These are phyloP conservation scores for Sycophaga agraensis DNA, from an alignment of 1,140 invertebrate species.

Conservation along the genomic window DNA sequence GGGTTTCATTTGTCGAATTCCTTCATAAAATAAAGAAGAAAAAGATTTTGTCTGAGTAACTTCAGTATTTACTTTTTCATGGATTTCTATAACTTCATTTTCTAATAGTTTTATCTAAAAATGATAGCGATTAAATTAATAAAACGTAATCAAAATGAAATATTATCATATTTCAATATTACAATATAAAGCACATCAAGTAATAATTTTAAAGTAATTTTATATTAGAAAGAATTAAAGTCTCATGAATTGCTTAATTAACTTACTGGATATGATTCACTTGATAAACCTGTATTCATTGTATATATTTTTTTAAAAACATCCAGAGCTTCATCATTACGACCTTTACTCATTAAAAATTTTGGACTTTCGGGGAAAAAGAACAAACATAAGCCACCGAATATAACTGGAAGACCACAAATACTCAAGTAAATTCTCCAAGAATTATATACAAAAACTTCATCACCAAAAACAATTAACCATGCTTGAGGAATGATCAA, in stretches of 20 bases:
- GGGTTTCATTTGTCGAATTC: slow-evolving; percentile 53
- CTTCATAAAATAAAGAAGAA: slow-evolving; percentile 32
- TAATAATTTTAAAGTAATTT: slow-evolving; percentile 19
- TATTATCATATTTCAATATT: no score
- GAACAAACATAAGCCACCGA: slow-evolving; percentile 64
- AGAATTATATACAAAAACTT: slow-evolving; percentile 57
- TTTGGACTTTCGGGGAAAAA: slow-evolving; percentile 81
- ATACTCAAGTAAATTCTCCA: slow-evolving; percentile 76
- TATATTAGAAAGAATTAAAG: slow-evolving; percentile 59
- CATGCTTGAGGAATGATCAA: slow-evolving; percentile 55
- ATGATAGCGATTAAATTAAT: not conserved
- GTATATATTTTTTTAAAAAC: slow-evolving; percentile 64
- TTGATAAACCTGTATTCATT: slow-evolving; percentile 63
- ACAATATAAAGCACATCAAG: no score
- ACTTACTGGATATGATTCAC: slow-evolving; percentile 66
- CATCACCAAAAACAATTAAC: slow-evolving; percentile 39
- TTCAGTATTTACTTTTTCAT: slow-evolving; percentile 31
- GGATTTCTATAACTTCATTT: slow-evolving; percentile 42
- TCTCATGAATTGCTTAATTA: slow-evolving; percentile 66
- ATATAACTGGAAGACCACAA: slow-evolving; percentile 66
- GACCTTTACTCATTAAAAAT: slow-evolving; percentile 74
- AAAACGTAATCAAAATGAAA: no score
- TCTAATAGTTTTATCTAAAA: slow-evolving; percentile 43
- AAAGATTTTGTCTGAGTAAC: not conserved
- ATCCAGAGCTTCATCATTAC: slow-evolving; percentile 66